Evolutionary conservation across 2,113 vertebrate species (phyloP).

Genomic region (Anhinga rufa): DNA sequence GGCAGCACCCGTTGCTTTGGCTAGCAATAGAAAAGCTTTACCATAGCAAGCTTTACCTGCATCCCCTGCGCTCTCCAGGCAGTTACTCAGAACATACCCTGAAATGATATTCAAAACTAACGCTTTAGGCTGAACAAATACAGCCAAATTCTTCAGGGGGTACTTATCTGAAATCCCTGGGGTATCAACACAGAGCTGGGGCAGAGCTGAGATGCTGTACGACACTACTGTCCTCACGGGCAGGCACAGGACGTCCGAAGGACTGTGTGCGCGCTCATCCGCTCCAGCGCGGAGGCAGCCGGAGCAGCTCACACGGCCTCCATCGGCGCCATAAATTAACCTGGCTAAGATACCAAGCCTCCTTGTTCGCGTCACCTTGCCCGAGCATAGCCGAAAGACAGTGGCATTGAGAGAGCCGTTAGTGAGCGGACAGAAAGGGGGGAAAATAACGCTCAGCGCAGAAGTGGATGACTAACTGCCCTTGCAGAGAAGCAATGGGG

Average conservation of each 20-base stretch:
- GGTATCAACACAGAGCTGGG: background rate
- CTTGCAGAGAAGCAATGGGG: background rate
- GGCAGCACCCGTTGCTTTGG: too few relatives aligned
- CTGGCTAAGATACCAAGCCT: background rate
- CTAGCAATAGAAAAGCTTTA: background rate
- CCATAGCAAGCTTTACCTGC: too few relatives aligned
- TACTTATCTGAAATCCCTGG: background rate
- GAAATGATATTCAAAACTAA: background rate
- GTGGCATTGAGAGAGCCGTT: too few relatives aligned
- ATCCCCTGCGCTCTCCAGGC: background rate
- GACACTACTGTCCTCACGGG: accelerated
- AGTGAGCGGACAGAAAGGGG: background rate
- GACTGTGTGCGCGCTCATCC: accelerated
- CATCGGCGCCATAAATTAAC: background rate
- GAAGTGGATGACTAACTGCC: background rate
- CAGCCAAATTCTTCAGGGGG: background rate
- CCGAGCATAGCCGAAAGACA: background rate
- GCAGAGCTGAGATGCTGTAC: accelerated
- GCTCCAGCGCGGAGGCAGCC: background rate
- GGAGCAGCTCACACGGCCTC: background rate
- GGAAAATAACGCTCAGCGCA: background rate
- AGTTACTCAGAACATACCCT: background rate
- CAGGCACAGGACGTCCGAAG: background rate
- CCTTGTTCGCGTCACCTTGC: background rate
- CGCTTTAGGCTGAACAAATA: too few relatives aligned